Base-by-base conservation (phyloP, 1,140 invertebrate genomes). In the Trialeurodes vaporariorum region DNA sequence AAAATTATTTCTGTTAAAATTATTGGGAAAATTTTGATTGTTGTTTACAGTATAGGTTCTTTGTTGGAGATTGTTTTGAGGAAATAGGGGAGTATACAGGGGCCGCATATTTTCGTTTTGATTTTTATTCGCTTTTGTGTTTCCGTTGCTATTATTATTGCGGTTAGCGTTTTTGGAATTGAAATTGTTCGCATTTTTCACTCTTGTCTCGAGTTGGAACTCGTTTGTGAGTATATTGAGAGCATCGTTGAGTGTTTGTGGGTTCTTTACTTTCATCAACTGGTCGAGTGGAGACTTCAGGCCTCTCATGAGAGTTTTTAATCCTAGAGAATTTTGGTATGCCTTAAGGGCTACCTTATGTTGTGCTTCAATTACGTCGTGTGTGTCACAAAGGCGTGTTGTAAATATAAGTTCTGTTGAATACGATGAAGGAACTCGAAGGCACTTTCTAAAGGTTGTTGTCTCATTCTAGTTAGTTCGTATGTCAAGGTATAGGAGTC, bases 401-500 rank as follows among this genome's bases (percentile, higher is more conserved):
- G 34, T 17, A 49, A 49, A 17, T 49, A 49, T 9, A 49, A 17
- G 17, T 49, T 49, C 17, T 49, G 34, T 49, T 49, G 34, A 49
- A 49, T 49, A 49, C 5, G 34, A 17, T 49, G 34, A 17, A 49
- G 34, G 34, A 49, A 49, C 17, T 49, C 34, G 17, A 49, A 49
- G 5, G 34, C 34, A 49, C 17, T 49, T 49, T 49, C 34, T 9
- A 17, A 49, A 17, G 34, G 34, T 49, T 49, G 34, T 49, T 49
- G 34, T 17, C 34, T 49, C 34, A 49, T 49, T 49, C 17, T 49
- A 9, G 34, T 49, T 5, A 49, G 22, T 72, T 75, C 73, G 73
- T 75, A 26, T 40, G 66, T 58, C 71, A 70, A 34, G 59, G 65
- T 59, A n/a, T n/a, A n/a, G n/a, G n/a, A n/a, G n/a, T n/a, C n/a